A percentile compares a stretch with the other conserved stretches of the same genome.
phyloP scores from a whole-genome alignment of 2,113 vertebrate species.

The Orientallactaga bullata region DNA sequence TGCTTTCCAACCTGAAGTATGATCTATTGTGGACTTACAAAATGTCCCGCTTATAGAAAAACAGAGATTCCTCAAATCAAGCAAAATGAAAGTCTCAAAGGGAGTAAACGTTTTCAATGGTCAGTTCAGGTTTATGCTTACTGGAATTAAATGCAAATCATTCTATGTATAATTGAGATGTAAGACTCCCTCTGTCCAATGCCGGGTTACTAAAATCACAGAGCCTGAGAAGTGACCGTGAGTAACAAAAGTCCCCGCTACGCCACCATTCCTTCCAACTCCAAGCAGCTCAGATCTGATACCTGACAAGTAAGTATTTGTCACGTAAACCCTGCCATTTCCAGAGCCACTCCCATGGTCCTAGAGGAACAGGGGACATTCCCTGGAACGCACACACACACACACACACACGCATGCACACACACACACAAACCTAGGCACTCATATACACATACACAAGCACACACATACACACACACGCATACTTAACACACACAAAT shows the following conservation, averaged over 20 bases:
- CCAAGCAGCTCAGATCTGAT: not conserved
- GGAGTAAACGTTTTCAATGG: not conserved
- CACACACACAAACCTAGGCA: too few species aligned
- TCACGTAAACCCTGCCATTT: not conserved
- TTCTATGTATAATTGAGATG: not conserved
- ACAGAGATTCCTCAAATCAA: not conserved
- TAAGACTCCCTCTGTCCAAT: not conserved
- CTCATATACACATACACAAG: too few species aligned
- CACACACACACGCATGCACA: not conserved
- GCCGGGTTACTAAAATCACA: not conserved
- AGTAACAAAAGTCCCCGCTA: not conserved
- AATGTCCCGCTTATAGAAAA: not conserved
- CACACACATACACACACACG: not conserved
- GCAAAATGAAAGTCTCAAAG: slow-evolving; percentile 20
- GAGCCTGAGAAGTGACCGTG: not conserved
- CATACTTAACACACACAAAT: not conserved
- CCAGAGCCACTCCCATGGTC: not conserved
- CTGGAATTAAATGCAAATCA: slow-evolving; percentile 11
- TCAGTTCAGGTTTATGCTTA: not conserved
- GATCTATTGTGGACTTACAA: not conserved
- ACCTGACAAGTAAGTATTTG: not conserved
- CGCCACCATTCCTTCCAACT: not conserved
- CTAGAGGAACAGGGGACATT: not conserved
- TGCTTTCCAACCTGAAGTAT: not conserved
- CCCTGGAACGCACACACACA: not conserved